These are phyloP conservation scores for Axea sp. DNA, from an alignment of 2,888 invertebrate genomes.

Conservation along the genomic window DNA sequence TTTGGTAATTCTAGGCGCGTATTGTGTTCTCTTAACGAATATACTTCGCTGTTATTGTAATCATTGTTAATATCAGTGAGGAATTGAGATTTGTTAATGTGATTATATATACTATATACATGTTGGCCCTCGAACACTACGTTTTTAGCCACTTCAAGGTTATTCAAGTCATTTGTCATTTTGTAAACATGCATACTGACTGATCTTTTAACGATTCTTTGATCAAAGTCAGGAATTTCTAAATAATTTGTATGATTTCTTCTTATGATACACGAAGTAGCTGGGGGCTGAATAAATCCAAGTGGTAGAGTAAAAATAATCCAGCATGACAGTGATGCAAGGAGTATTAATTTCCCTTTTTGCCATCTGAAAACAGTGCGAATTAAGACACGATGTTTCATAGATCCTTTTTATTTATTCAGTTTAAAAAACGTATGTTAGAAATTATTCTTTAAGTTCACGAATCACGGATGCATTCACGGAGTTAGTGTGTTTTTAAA, in stretches of 20 bases:
- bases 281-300: conserved; percentile 96
- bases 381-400: too few relatives aligned
- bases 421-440: too few relatives aligned
- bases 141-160: conserved; percentile 73
- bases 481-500: too few relatives aligned
- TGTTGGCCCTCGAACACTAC: conserved; percentile 75
- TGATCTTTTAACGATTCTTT: conserved; percentile 81
- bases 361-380: conserved; percentile 87
- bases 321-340: conserved; percentile 96
- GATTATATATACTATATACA: conserved; percentile 35
- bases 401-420: too few relatives aligned
- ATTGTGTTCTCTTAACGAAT: neutral
- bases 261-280: conserved; percentile 89
- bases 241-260: conserved; percentile 84
- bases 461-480: too few relatives aligned
- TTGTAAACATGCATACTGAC: conserved; percentile 66
- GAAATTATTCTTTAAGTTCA: too few relatives aligned
- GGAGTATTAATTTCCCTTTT: conserved; percentile 91
- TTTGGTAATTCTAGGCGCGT: conserved; percentile 9
- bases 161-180: conserved; percentile 66
- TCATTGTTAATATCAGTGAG: conserved; percentile 1
- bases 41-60: conserved; percentile 4
- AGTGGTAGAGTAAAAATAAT: conserved; percentile 97
- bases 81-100: conserved; percentile 22
- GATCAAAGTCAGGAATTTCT: conserved; percentile 81